phyloP scores from a whole-genome alignment of 2,797 vertebrate genomes.

The Tragelaphus oryx region DNA sequence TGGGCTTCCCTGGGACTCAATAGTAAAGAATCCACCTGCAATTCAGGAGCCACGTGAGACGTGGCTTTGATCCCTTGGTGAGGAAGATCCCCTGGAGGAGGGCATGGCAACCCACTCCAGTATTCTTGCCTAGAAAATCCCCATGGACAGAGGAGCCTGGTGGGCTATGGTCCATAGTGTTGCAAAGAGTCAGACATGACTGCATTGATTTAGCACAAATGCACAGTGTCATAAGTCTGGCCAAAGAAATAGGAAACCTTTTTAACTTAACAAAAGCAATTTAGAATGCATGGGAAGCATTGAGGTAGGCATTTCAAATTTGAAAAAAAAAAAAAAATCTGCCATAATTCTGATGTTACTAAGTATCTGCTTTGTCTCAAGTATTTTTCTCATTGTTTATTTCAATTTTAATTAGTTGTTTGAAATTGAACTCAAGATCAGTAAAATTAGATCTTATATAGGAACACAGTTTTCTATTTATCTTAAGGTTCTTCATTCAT shows the following conservation, averaged over 20 bases:
- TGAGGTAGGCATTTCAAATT: background rate
- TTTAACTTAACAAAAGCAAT: background rate
- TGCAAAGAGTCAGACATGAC: background rate
- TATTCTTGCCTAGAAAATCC: background rate
- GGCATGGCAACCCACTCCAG: background rate
- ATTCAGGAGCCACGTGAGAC: background rate
- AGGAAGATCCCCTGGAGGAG: background rate
- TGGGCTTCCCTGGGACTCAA: background rate
- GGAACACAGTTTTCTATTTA: background rate
- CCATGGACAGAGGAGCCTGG: background rate
- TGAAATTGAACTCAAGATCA: background rate
- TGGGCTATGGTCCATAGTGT: background rate
- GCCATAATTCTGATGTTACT: background rate
- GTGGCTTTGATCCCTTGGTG: background rate
- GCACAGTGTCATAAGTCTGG: background rate
- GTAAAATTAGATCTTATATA: background rate
- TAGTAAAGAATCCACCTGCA: background rate
- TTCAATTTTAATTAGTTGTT: background rate
- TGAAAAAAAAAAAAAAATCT: background rate
- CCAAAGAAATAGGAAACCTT: constrained; percentile 1
- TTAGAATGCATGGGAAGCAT: background rate
- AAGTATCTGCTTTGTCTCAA: background rate
- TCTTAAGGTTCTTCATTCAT: background rate
- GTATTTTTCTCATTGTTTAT: background rate
- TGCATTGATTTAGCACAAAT: background rate